A percentile compares a stretch with the other conserved stretches of the same genome.
These are phyloP conservation scores for Aphidius gifuensis DNA, from an alignment of 1,140 invertebrate genomes.

Conservation along the genomic window DNA sequence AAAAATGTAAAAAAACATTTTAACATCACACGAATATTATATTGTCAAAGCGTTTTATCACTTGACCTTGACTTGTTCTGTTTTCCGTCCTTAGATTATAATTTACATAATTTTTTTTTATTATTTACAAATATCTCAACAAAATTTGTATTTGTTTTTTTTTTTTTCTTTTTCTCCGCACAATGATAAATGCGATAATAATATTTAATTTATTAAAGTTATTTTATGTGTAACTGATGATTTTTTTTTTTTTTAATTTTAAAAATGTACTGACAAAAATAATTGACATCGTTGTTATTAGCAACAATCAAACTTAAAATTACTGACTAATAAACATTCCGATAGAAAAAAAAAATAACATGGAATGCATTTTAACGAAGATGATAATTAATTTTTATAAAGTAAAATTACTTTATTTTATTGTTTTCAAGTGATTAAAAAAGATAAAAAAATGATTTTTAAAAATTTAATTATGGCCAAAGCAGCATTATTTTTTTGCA, in stretches of 20 bases:
- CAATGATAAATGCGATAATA: too few relatives aligned
- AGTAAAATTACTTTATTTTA: too few relatives aligned
- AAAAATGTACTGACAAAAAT: too few relatives aligned
- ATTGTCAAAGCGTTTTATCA: constrained; percentile 18
- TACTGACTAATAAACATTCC: too few relatives aligned
- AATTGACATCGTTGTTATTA: too few relatives aligned
- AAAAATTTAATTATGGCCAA: constrained; percentile 45
- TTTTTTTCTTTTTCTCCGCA: not conserved
- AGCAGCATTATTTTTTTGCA: constrained; percentile 56
- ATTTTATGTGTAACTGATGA: too few relatives aligned
- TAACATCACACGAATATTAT: not conserved
- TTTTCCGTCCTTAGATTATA: constrained; percentile 52
- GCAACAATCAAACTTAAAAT: too few relatives aligned
- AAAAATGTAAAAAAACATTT: not conserved
- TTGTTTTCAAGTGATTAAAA: not conserved
- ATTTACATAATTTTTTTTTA: constrained; percentile 43
- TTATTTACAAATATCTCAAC: constrained; percentile 39
- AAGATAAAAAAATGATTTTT: not conserved
- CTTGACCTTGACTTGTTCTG: constrained; percentile 43
- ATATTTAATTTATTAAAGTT: too few relatives aligned
- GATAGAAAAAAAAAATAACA: too few relatives aligned
- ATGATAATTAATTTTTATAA: too few relatives aligned
- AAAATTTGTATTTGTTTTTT: constrained; percentile 16
- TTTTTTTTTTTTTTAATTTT: too few relatives aligned
- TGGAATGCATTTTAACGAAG: too few relatives aligned